These are phyloP conservation scores for Corythornis cristatus DNA, from an alignment of 2,113 vertebrate species.

Conservation along the genomic window DNA sequence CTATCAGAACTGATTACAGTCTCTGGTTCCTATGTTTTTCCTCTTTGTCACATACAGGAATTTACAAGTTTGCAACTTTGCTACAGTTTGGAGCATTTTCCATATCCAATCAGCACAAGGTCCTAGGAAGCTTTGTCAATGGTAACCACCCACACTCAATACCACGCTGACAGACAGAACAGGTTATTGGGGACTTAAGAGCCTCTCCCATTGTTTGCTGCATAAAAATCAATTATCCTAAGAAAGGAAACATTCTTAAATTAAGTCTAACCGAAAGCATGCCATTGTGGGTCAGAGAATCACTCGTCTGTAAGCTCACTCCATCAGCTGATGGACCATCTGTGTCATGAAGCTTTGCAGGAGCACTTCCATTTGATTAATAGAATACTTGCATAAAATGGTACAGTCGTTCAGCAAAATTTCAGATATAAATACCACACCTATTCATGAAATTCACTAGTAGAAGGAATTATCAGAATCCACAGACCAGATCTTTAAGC, in stretches of 20 bases:
- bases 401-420: slow-evolving; percentile 28
- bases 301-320: slow-evolving; percentile 3
- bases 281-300: neutral
- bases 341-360: slow-evolving; percentile 9
- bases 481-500: neutral
- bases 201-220: slow-evolving; percentile 3
- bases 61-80: slow-evolving; percentile 70
- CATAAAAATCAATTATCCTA: neutral
- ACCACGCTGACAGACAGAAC: slow-evolving; percentile 69
- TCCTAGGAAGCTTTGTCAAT: slow-evolving; percentile 63
- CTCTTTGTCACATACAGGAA: slow-evolving; percentile 80
- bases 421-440: slow-evolving; percentile 49
- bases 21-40: slow-evolving; percentile 58
- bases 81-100: slow-evolving; percentile 73
- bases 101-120: slow-evolving; percentile 65
- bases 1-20: slow-evolving; percentile 64
- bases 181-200: neutral
- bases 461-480: neutral
- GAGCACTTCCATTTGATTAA: neutral
- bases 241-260: slow-evolving; percentile 12
- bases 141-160: slow-evolving; percentile 68
- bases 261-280: neutral
- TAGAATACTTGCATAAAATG: slow-evolving; percentile 6
- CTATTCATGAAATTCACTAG: neutral
- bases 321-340: neutral